phyloP scores from a whole-genome alignment of 37 sponge, comb jelly and placozoan species.

The Amphimedon queenslandica region DNA sequence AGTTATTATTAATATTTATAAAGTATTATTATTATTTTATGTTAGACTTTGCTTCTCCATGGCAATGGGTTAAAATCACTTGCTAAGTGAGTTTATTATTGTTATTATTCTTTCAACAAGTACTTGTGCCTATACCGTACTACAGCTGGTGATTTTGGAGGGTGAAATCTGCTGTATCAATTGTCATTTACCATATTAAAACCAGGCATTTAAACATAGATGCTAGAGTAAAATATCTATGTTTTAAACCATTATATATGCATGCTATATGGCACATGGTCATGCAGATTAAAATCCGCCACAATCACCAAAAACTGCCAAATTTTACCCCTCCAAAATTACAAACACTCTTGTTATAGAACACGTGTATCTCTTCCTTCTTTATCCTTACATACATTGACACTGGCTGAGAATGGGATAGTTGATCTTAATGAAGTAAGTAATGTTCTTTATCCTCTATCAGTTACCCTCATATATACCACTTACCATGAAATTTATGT shows the following conservation, averaged over 20 bases:
- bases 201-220: too few relatives aligned
- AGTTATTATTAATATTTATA: neutral
- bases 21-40: neutral
- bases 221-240: too few relatives aligned
- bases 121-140: too few relatives aligned
- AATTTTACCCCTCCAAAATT: neutral
- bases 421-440: conserved; percentile 45
- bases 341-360: neutral
- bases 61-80: conserved; percentile 50
- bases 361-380: conserved; percentile 31
- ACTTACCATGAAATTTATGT: too few relatives aligned
- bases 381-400: conserved; percentile 24
- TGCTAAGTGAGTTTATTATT: conserved; percentile 6
- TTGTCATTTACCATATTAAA: too few relatives aligned
- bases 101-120: neutral
- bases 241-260: too few relatives aligned
- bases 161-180: too few relatives aligned
- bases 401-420: conserved; percentile 61
- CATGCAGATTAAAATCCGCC: too few relatives aligned
- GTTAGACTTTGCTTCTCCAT: conserved; percentile 56
- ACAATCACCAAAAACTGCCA: neutral
- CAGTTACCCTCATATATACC: too few relatives aligned
- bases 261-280: too few relatives aligned
- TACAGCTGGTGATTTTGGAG: too few relatives aligned
- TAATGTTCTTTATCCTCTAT: too few relatives aligned